Evolutionary conservation across 1,140 invertebrate species (phyloP), one percentile per base, ranked within the genome.

Genomic region (Nylanderia fulva): DNA sequence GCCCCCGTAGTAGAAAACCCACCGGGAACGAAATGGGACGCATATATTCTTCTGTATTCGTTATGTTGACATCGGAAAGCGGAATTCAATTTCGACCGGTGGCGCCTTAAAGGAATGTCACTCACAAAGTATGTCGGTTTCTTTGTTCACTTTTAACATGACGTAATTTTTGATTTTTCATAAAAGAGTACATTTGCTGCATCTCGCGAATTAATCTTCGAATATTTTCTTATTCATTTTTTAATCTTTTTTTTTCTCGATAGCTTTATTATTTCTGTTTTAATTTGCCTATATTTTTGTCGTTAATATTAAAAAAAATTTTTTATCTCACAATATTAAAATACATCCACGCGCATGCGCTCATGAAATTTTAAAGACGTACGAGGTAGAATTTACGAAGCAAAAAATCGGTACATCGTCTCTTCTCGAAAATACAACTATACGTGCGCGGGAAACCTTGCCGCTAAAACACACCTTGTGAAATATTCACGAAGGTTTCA

Each of bases 401-500:
- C 11, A 58, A 71, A 5, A 48, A 42, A 33, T 21, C 33, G 7
- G 21, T 8, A 18, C 18, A 24, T 2, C 61, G 15, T 54, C 15
- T 54, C 15, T 11, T 33, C 36, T 29, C 7, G 66, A 42, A 82
- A 82, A 60, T 39, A 71, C 24, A 42, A 60, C 39, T 24, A 8
- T 60, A 82, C 36, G 54, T 60, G 77, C 24, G n/a, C 68, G 48
- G 27, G n/a, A 45, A 24, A 36, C 11, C 33, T 45, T n/a, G 52
- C 18, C 11, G 24, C 18, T 39, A 48, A 42, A 71, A 82, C 54
- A 58, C 24, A 33, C 48, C 36, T 58, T 68, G n/a, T 82, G 66
- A 72, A 42, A 82, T 71, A 71, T 72, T 79, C 63, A 68, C 77
- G 36, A 80, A 80, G 64, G 52, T 42, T 54, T 79, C 21, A 18